phyloP scores from a whole-genome alignment of 2,797 vertebrate species.

The Darevskia nairensis region DNA sequence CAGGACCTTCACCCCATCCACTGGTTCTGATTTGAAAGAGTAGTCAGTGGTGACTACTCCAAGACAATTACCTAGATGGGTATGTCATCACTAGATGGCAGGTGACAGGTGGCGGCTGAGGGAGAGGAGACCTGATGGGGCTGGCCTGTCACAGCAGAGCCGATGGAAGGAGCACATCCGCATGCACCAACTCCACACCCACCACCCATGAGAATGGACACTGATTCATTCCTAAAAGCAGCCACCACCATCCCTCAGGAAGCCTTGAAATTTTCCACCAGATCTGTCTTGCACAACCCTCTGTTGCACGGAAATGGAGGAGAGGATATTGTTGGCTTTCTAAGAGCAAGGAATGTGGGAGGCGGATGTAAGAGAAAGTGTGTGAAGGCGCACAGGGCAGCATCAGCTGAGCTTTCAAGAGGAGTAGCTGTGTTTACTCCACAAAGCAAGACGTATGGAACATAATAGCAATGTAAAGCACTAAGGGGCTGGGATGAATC shows the following conservation, averaged over 20 bases:
- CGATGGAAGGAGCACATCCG: not conserved
- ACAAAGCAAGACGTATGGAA: not conserved
- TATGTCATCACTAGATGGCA: too few relatives aligned
- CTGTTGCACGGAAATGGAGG: not conserved
- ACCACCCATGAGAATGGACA: not conserved
- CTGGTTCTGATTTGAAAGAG: too few relatives aligned
- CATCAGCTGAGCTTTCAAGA: not conserved
- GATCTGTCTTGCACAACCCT: not conserved
- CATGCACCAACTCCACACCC: not conserved
- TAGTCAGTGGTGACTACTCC: too few relatives aligned
- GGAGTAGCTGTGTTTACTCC: not conserved
- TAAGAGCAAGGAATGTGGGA: not conserved
- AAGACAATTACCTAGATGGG: too few relatives aligned
- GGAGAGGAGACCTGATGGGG: too few relatives aligned
- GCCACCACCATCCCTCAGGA: not conserved
- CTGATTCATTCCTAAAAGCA: constrained; percentile 14
- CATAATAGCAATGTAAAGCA: not conserved
- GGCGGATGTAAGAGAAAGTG: not conserved
- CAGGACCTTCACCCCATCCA: too few relatives aligned
- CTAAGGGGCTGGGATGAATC: not conserved
- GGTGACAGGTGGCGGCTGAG: too few relatives aligned
- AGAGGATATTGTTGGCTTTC: not conserved
- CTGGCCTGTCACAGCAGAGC: too few relatives aligned
- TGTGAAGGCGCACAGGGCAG: not conserved
- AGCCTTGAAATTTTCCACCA: not conserved